These are phyloP conservation scores for Drosophila longiperda DNA, from an alignment of 2,888 invertebrate genomes.

Conservation along the genomic window DNA sequence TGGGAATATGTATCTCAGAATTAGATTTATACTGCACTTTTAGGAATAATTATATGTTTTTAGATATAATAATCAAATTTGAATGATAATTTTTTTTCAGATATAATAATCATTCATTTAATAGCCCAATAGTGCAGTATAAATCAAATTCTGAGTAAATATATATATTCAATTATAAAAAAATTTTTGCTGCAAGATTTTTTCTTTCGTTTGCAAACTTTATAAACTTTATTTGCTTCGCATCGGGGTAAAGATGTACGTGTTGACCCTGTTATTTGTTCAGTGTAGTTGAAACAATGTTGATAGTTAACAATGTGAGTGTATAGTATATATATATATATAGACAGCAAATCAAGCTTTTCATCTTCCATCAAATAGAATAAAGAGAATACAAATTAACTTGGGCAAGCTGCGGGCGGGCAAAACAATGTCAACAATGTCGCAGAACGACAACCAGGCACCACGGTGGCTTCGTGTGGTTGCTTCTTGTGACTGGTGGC, in stretches of 20 bases:
- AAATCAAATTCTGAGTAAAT: too few relatives aligned
- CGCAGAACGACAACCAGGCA: slow-evolving; percentile 19
- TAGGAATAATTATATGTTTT: background rate
- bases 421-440: slow-evolving; percentile 33
- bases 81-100: too few relatives aligned
- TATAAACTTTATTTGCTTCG: background rate
- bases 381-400: slow-evolving; percentile 77
- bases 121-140: too few relatives aligned
- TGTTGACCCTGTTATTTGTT: slow-evolving; percentile 1
- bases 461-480: slow-evolving; percentile 19
- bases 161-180: background rate
- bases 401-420: slow-evolving; percentile 56
- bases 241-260: background rate
- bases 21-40: background rate
- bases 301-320: background rate
- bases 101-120: too few relatives aligned
- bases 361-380: slow-evolving; percentile 59
- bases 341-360: slow-evolving; percentile 44
- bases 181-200: background rate
- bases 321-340: slow-evolving; percentile 6
- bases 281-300: background rate
- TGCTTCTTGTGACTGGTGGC: slow-evolving; percentile 34
- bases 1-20: background rate
- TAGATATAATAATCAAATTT: too few relatives aligned
- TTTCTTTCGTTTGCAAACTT: background rate